phyloP scores from a whole-genome alignment of 1,140 invertebrate genomes.

The Pantala flavescens region DNA sequence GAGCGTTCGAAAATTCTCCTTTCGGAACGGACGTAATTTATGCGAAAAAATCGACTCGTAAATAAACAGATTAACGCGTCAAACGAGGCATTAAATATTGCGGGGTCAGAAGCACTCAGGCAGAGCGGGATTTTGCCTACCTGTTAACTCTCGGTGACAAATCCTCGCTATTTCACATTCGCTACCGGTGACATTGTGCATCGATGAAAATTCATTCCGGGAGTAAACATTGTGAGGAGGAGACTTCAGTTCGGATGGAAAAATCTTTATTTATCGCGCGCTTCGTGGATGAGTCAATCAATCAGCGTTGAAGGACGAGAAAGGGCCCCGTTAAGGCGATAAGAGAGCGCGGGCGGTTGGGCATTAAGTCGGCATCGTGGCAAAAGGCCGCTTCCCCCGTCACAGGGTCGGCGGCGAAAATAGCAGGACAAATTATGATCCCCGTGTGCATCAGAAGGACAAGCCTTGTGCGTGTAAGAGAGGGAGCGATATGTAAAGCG shows the following conservation, averaged over 20 bases:
- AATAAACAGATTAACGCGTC: slow-evolving; percentile 2
- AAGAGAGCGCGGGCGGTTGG: background rate
- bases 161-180: background rate
- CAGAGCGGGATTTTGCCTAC: background rate
- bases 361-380: background rate
- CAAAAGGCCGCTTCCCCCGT: background rate
- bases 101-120: background rate
- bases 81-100: background rate
- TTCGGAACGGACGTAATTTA: background rate
- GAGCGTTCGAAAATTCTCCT: background rate
- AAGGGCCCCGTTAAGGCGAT: background rate
- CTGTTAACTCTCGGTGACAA: background rate
- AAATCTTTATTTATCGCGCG: background rate
- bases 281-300: background rate
- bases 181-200: background rate
- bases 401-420: background rate
- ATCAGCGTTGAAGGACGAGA: background rate
- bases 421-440: too few species aligned
- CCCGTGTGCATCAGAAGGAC: too few species aligned
- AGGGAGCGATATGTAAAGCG: too few species aligned
- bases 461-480: too few species aligned
- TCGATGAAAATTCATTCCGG: background rate
- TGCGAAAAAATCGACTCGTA: background rate
- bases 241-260: background rate
- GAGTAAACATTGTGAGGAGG: background rate